Evolutionary conservation across 2,113 vertebrate species (phyloP), one percentile per base, ranked within the genome.

Genomic region (Speoplatyrhinus poulsoni): DNA sequence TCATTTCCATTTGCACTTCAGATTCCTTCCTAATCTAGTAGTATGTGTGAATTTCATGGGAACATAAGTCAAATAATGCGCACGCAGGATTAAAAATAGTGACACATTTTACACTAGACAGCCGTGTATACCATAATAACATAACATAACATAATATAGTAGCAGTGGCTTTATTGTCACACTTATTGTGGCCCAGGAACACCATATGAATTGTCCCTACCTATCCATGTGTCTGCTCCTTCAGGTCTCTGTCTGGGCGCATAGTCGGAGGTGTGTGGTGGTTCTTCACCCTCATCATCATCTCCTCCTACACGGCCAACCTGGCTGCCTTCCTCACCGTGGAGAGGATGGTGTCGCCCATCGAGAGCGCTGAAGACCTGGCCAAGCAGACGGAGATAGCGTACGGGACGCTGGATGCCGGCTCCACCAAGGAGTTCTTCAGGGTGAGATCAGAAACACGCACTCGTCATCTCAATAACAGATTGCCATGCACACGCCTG

Each of bases 251-350:
- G 58, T 99, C 98, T 0, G 98, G 98, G 55, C 96, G 98, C 17
- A 99, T 99, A 32, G 98, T 99, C 0, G 97, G 97, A 58, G 98
- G 98, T 0, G 98, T 99, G 80, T 99, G 98, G 98, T 99, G 98
- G 98, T 99, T 99, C 93, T 99, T 99, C 91, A 99, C 98, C 70
- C 91, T 99, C 86, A 99, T 99, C 93, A 99, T 99, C 93, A 99
- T 99, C 85, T 99, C 97, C 11, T 99, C 98, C 63, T 99, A 99
- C 78, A 99, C 98, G 73, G 98, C 98, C 82, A 99, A 99, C 88
- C 88, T 99, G 91, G 98, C 98, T 12, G 98, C 98, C 81, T 99
- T 99, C 90, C 94, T 99, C 83, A 99, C 98, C 0, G 98, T 99
- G 77, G 98, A 99, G 86, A 95, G 98, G 87, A 99, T 99, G 98